phyloP scores from a whole-genome alignment of 2,113 vertebrate genomes.

The Baryphthengus martii region DNA sequence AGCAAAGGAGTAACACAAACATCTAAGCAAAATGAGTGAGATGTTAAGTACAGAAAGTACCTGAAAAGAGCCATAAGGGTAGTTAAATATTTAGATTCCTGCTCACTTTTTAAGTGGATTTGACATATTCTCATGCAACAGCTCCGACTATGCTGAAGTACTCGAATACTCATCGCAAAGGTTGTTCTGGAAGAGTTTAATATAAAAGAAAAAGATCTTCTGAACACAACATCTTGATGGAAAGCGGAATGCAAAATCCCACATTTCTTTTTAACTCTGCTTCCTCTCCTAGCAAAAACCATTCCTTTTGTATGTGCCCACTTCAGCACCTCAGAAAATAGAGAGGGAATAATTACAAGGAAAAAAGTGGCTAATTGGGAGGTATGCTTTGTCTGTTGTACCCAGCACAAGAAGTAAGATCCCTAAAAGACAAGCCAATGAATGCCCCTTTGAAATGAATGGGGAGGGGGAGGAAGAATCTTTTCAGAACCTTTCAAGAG shows the following conservation, averaged over 20 bases:
- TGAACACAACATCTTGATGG: constrained; percentile 10
- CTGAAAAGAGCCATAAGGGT: constrained; percentile 10
- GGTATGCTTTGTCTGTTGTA: not conserved
- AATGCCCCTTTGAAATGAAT: not conserved
- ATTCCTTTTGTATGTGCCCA: constrained; percentile 41
- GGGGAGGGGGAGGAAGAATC: not conserved
- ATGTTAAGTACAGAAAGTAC: constrained; percentile 53
- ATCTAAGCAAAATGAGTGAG: constrained; percentile 22
- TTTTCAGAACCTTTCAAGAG: not conserved
- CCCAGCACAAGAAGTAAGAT: constrained; percentile 5
- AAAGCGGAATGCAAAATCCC: constrained; percentile 16
- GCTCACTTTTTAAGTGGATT: not conserved
- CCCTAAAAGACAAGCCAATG: not conserved
- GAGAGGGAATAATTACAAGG: constrained; percentile 49
- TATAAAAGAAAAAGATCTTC: constrained; percentile 5
- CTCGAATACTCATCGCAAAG: not conserved
- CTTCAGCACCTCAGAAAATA: constrained; percentile 61
- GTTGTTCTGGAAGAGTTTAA: constrained; percentile 22
- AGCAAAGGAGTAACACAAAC: constrained; percentile 40
- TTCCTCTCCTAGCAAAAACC: constrained; percentile 19
- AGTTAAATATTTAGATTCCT: constrained; percentile 34
- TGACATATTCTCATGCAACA: not conserved
- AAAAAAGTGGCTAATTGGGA: constrained; percentile 31
- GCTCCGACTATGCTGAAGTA: not conserved
- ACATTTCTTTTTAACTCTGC: not conserved